Evolutionary conservation across 2,797 vertebrate genomes (phyloP), one percentile per base, ranked within the genome.

Genomic region (Ctenochaetus hawaiiensis): DNA sequence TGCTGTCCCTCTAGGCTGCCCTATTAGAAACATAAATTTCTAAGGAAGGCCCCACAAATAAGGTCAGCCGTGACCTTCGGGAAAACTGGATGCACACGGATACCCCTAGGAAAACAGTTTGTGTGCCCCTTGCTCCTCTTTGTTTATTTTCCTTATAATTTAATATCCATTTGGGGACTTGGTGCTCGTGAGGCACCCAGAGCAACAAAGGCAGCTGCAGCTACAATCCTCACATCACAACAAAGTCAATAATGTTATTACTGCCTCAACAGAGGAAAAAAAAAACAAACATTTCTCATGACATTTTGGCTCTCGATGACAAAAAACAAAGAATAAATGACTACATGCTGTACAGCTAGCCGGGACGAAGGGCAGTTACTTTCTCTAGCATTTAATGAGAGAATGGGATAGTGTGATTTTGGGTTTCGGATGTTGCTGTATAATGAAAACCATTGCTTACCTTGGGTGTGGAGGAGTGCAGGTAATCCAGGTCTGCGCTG

Each of bases 401-500:
- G 26, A 8, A 60, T 17, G 60, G 57, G 60, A 52, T 60, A 1
- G 64, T 75, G 48, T 22, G 44, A 37, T 64, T 67, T 22, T 64
- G 17, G 3, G 72, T 60, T 60, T 76, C 45, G 52, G 30, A 23
- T 62, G 20, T 14, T 22, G 66, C 52, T 1, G 12, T 5, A 2
- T 7, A 8, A 45, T 34, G 37, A 30, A 48, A 51, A 6, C 6
- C 7, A 39, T 30, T 57, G 30, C 78, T 90, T 96, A 99, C 98
- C 96, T 97, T 96, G 2, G 93, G 93, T 58, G 95, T 92, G 65
- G 96, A 96, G 2, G 94, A 77, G 3, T 95, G 92, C 87, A 95
- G 76, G 84, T 94, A 91, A 79, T 93, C 95, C 85, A 96, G 84
- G 60, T 96, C 95, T 18, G 92, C 10, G 3, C 94, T 94, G 75